Evolutionary conservation across 2,113 vertebrate species (phyloP).

Genomic region (Indicator indicator): DNA sequence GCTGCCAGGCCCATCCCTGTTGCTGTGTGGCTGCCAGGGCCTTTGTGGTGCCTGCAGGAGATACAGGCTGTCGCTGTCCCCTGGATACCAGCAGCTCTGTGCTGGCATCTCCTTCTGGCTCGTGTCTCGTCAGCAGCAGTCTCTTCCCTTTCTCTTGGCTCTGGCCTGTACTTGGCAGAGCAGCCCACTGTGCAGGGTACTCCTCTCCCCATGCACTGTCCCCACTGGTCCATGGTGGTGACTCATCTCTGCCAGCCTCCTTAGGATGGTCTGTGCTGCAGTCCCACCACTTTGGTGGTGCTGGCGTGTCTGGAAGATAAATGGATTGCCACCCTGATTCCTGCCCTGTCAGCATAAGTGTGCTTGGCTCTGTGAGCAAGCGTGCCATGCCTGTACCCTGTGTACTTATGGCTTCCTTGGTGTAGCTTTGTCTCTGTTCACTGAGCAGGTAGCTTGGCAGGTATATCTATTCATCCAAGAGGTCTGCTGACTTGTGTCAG

Average conservation of each 20-base stretch:
- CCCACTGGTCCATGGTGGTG: not conserved
- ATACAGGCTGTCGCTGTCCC: not conserved
- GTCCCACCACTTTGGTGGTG: not conserved
- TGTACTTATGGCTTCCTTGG: not conserved
- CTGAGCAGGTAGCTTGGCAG: not conserved
- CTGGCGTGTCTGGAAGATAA: not conserved
- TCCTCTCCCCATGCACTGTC: not conserved
- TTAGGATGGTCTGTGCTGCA: not conserved
- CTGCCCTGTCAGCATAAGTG: accelerated
- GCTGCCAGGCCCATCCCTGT: not conserved
- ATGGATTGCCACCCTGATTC: not conserved
- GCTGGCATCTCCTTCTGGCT: not conserved
- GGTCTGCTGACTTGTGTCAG: not conserved
- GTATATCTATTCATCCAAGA: not conserved
- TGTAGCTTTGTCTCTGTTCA: not conserved
- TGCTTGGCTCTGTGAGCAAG: not conserved
- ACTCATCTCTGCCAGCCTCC: not conserved
- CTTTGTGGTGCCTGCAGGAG: not conserved
- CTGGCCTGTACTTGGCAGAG: not conserved
- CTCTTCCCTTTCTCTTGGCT: not conserved
- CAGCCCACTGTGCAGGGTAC: not conserved
- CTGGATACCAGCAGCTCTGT: not conserved
- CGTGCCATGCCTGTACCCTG: not conserved
- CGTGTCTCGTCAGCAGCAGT: not conserved
- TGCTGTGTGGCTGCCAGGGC: not conserved